Conservation (phyloP, 2,113 vertebrate species). For the Apaloderma vittatum region DNA sequence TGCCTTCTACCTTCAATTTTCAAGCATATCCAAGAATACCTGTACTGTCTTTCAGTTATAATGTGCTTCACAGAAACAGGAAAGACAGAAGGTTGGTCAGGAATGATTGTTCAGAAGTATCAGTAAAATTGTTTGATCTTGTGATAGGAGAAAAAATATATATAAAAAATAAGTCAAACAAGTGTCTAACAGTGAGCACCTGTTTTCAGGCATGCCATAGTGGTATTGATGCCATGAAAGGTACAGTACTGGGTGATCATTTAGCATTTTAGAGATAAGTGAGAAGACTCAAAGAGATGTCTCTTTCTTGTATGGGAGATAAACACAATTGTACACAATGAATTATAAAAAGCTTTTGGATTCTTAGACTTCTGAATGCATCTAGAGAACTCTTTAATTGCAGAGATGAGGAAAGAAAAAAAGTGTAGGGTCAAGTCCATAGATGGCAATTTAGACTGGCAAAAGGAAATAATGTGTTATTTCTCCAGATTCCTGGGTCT, state of each 20-base stretch:
- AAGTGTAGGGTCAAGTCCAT: background rate
- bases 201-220: background rate
- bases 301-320: background rate
- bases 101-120: background rate
- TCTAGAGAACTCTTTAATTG: background rate
- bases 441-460: background rate
- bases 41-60: background rate
- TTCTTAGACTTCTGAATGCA: background rate
- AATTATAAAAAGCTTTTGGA: background rate
- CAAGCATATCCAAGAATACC: background rate
- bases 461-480: background rate
- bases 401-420: background rate
- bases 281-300: background rate
- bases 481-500: background rate
- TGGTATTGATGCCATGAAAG: background rate
- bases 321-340: background rate
- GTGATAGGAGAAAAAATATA: background rate
- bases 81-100: background rate
- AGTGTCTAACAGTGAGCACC: background rate
- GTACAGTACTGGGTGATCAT: background rate
- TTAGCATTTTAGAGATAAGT: background rate
- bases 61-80: background rate
- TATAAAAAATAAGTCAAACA: background rate
- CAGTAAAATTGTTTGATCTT: background rate
- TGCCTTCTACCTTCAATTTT: background rate